Percentiles rank a stretch among this genome's conserved stretches.
These are phyloP conservation scores for Microtus ochrogaster DNA, from an alignment of 2,113 vertebrate species.

Conservation along the genomic window DNA sequence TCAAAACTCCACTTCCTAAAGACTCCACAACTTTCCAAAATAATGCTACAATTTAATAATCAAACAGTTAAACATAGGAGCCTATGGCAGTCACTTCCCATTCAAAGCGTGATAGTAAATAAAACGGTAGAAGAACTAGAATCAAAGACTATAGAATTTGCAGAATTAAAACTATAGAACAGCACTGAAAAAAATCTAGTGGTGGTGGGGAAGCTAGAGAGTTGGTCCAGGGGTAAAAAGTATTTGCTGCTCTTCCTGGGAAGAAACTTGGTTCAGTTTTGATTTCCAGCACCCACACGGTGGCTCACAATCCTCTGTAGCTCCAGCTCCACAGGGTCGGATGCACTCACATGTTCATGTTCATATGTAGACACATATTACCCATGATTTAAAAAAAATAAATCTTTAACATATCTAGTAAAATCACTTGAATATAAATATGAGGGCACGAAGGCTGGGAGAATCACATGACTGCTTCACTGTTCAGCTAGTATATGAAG, in stretches of 20 bases:
- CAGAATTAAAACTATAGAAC: neutral
- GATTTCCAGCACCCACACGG: neutral
- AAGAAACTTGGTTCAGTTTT: neutral
- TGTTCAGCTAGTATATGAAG: neutral
- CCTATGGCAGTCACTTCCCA: neutral
- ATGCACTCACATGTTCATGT: rapidly evolving
- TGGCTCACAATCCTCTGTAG: neutral
- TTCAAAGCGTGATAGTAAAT: neutral
- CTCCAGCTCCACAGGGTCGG: neutral
- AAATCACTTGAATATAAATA: constrained; percentile 19
- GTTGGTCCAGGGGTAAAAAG: neutral
- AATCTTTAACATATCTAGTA: neutral
- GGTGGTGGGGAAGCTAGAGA: neutral
- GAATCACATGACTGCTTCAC: neutral
- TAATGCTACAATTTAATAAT: neutral
- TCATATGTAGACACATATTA: no score
- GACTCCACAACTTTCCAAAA: neutral
- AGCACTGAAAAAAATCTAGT: neutral
- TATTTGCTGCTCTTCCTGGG: neutral
- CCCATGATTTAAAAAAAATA: neutral
- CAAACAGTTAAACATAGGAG: neutral
- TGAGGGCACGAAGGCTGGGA: neutral
- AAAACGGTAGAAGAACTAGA: neutral
- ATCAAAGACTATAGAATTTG: neutral
- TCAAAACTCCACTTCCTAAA: neutral